phyloP scores from a whole-genome alignment of 2,113 vertebrate species.

The Antigone vipio region DNA sequence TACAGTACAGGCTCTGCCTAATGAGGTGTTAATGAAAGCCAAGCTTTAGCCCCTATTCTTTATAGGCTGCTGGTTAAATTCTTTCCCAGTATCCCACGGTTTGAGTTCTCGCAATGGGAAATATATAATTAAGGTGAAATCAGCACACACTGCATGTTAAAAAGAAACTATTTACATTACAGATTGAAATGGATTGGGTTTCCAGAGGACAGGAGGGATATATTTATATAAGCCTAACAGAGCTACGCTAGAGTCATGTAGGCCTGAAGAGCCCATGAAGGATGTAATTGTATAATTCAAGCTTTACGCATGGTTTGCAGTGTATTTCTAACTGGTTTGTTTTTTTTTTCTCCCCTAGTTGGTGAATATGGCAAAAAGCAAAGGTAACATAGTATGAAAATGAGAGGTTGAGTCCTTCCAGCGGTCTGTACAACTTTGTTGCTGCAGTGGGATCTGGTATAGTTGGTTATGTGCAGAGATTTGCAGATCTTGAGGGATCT shows the following conservation, averaged over 20 bases:
- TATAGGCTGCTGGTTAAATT: conserved; percentile 46
- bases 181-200: conserved; percentile 32
- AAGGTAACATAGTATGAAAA: background rate
- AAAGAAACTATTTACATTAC: conserved; percentile 45
- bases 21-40: conserved; percentile 47
- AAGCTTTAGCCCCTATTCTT: conserved; percentile 23
- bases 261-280: conserved; percentile 3
- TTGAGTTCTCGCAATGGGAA: background rate
- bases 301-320: background rate
- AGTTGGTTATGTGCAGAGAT: background rate
- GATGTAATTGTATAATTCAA: background rate
- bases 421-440: background rate
- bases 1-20: background rate
- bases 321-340: background rate
- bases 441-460: background rate
- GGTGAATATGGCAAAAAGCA: background rate
- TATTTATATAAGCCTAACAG: conserved; percentile 31
- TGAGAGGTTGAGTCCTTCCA: background rate
- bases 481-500: background rate
- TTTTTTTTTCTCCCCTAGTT: background rate
- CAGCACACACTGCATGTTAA: conserved; percentile 5
- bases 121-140: conserved; percentile 62
- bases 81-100: conserved; percentile 40
- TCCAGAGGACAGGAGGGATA: conserved; percentile 6
- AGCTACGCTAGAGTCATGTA: background rate